Base-by-base conservation (phyloP, 2,113 vertebrate genomes). In the Pelobates fuscus region DNA sequence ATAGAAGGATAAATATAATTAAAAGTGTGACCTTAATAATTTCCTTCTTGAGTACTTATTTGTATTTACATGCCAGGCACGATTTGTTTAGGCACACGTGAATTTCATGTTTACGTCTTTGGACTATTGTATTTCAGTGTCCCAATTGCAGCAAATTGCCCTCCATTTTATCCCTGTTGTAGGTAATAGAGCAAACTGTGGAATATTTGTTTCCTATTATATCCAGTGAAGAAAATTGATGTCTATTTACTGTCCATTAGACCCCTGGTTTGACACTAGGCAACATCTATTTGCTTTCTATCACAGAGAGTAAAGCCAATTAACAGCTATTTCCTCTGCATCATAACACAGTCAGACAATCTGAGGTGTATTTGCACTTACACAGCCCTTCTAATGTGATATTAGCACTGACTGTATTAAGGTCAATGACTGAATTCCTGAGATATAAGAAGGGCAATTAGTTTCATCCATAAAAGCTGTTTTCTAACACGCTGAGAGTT, bases 301-400 rank as follows among this genome's bases (percentile, higher is more conserved):
- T 75, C 66, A 67, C 17, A 67, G 15, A 67, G 44, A 75, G 37
- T 75, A 65, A 46, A 75, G 72, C 52, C 72, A 75, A 60, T 75
- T 75, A 67, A 25, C 70, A 63, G 59, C 72, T 75, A 67, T 75
- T 66, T 75, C 25, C 37, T 59, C 15, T 67, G 23, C 64, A 60
- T 67, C 54, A 24, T 24, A n/a, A n/a, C 54, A 12, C 43, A 30
- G 37, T 59, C 17, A 49, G 60, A 27, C 63, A 32, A 66, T 74
- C 27, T 57, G 29, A 66, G 21, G 52, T 74, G 32, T 74, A 62
- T 71, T 72, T 75, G 52, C 57, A 24, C 72, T 75, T 30, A 23
- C 41, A 75, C 32, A 46, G 54, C 63, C 58, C 41, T 60, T 10
- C 25, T 73, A 37, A 67, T 54, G 27, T 67, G 20, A 11, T 26